These are phyloP conservation scores for Aphidius gifuensis DNA, from an alignment of 1,140 invertebrate genomes.

Conservation along the genomic window DNA sequence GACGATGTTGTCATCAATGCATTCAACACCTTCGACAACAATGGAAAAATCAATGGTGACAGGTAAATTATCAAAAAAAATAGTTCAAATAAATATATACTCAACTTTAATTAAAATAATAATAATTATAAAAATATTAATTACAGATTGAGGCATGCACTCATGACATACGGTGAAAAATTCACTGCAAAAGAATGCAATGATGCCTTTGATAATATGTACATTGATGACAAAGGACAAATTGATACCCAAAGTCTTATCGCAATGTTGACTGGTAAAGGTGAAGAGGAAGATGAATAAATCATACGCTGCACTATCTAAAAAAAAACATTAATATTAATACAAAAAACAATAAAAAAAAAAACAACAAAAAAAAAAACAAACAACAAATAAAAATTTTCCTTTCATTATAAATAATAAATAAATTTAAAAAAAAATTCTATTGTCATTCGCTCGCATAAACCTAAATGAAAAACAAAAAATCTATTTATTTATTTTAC, in stretches of 20 bases:
- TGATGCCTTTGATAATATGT: conserved; percentile 93
- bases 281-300: conserved; percentile 69
- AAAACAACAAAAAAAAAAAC: too few species aligned
- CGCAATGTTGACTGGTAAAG: conserved; percentile 79
- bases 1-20: conserved; percentile 92
- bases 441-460: too few species aligned
- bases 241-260: conserved; percentile 90
- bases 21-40: conserved; percentile 92
- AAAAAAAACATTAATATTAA: neutral
- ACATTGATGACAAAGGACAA: conserved; percentile 87
- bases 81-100: neutral
- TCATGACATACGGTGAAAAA: conserved; percentile 96
- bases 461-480: too few species aligned
- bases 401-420: too few species aligned
- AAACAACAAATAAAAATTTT: too few species aligned
- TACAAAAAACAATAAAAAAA: too few species aligned
- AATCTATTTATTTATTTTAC: too few species aligned
- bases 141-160: conserved; percentile 82
- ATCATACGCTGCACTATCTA: conserved; percentile 11
- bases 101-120: conserved; percentile 3
- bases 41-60: conserved; percentile 84
- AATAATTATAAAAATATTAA: conserved; percentile 18
- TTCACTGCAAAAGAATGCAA: conserved; percentile 90
- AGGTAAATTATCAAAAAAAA: conserved; percentile 50
- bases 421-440: too few species aligned